Percentiles rank a stretch among this genome's conserved stretches.
Conservation (phyloP, 2,888 invertebrate genomes). For the Campaea margaritaria region DNA sequence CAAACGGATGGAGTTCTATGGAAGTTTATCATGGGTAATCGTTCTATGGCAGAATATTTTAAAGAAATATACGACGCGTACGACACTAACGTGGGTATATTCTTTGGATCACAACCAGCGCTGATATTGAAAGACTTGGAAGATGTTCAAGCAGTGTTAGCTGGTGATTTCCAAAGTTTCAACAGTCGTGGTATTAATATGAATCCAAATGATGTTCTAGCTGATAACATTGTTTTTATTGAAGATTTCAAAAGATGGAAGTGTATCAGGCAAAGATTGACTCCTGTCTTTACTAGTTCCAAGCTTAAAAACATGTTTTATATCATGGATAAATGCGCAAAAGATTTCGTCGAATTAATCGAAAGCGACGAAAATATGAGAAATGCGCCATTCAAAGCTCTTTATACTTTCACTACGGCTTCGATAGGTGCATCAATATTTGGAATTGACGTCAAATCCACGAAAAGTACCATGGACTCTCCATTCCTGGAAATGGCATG, state of each 20-base stretch:
- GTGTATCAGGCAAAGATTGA: conserved; percentile 66
- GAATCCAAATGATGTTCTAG: conserved; percentile 60
- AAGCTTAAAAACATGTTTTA: conserved; percentile 73
- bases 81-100: conserved; percentile 55
- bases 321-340: conserved; percentile 62
- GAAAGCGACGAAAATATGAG: conserved; percentile 47
- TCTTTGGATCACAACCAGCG: conserved; percentile 53
- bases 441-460: conserved; percentile 65
- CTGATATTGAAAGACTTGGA: conserved; percentile 61
- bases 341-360: conserved; percentile 60
- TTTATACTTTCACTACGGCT: conserved; percentile 64
- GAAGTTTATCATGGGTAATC: conserved; percentile 56
- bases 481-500: conserved; percentile 64
- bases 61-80: conserved; percentile 60
- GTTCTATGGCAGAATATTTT: conserved; percentile 59
- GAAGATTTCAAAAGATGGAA: conserved; percentile 68
- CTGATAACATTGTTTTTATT: conserved; percentile 63
- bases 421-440: conserved; percentile 72
- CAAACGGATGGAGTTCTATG: conserved; percentile 51
- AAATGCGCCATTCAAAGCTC: conserved; percentile 54
- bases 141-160: conserved; percentile 61
- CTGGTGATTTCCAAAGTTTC: conserved; percentile 64
- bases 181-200: conserved; percentile 57
- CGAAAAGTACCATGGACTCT: conserved; percentile 64
- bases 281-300: conserved; percentile 67